A percentile compares a stretch with the other conserved stretches of the same genome.
Evolutionary conservation across 2,113 vertebrate species (phyloP).

Genomic region (Hypanus sabinus): DNA sequence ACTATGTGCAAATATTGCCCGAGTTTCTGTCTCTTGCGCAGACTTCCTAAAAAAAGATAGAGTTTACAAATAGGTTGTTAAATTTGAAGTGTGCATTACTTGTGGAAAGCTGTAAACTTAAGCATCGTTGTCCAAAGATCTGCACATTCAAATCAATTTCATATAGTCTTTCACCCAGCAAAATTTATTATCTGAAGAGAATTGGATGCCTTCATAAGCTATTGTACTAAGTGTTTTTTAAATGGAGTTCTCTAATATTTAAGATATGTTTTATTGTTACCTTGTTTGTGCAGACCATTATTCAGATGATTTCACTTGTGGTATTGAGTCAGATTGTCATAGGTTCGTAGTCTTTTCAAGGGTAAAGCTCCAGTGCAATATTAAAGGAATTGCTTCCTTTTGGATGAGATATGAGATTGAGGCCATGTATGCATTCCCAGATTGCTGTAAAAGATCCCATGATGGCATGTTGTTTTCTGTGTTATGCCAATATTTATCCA

Average conservation of each 20-base stretch:
- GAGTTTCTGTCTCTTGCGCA: conserved; percentile 57
- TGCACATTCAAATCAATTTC: neutral
- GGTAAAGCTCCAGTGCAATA: no score
- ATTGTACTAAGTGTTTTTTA: neutral
- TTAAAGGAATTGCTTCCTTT: no score
- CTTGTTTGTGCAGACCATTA: neutral
- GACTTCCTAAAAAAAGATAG: conserved; percentile 46
- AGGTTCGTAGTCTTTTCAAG: no score
- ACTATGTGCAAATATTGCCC: conserved; percentile 70
- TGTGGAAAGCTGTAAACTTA: neutral
- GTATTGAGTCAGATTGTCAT: no score
- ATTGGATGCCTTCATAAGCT: neutral
- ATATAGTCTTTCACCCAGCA: neutral
- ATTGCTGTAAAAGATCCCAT: no score
- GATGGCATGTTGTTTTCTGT: no score
- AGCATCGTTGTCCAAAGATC: neutral
- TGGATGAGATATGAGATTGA: no score
- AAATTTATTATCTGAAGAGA: neutral
- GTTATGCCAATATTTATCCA: no score
- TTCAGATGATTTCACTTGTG: no score
- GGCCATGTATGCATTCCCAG: no score
- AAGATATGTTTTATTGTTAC: neutral
- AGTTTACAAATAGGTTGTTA: conserved; percentile 54
- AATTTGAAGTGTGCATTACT: neutral
- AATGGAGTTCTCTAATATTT: neutral